phyloP scores from a whole-genome alignment of 2,113 vertebrate genomes.

The Benitochromis conjunctus region DNA sequence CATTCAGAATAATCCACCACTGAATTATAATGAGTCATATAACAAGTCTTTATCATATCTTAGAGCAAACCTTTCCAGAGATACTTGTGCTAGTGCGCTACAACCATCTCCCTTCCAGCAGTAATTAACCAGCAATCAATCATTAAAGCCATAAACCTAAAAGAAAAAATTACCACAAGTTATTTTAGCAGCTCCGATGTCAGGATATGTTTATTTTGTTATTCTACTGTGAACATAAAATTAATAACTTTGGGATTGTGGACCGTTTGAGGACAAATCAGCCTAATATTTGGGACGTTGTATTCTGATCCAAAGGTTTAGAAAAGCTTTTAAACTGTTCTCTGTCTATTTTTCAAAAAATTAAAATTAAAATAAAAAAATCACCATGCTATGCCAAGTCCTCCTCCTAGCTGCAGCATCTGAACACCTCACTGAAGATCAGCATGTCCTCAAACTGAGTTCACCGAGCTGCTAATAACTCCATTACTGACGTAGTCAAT shows the following conservation, averaged over 20 bases:
- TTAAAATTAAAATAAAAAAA: not conserved
- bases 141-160: not conserved
- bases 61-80: not conserved
- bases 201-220: not conserved
- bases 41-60: not conserved
- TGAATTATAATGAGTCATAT: not conserved
- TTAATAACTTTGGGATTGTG: not conserved
- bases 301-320: not conserved
- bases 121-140: not conserved
- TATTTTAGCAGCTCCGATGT: not conserved
- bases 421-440: not conserved
- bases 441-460: constrained; percentile 28
- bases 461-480: not conserved
- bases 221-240: not conserved
- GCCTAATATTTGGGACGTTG: not conserved
- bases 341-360: not conserved
- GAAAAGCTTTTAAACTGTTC: not conserved
- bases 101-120: not conserved
- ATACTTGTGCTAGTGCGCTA: not conserved
- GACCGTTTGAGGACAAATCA: not conserved
- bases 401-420: not conserved
- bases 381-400: not conserved
- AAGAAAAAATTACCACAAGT: not conserved
- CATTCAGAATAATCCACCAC: not conserved
- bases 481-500: not conserved